Conservation (phyloP, 2,888 invertebrate genomes). For the Tricholauxania praeusta region DNA sequence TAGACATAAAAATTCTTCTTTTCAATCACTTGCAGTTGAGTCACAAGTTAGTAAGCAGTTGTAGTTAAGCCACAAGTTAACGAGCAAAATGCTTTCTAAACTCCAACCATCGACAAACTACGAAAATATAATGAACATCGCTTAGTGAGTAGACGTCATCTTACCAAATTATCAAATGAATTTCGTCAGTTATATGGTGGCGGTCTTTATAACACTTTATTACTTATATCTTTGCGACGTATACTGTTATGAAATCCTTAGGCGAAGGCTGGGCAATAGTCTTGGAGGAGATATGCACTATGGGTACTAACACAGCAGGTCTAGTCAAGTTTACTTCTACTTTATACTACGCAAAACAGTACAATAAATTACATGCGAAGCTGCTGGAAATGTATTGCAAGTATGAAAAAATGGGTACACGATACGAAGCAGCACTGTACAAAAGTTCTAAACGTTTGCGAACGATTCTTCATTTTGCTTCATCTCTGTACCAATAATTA, state of each 20-base stretch:
- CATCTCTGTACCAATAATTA: conserved; percentile 31
- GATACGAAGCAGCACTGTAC: conserved; percentile 36
- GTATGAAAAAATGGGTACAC: conserved; percentile 34
- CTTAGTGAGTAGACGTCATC: conserved; percentile 37
- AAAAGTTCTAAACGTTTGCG: conserved; percentile 34
- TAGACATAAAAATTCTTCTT: too few species aligned
- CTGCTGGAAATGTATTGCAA: conserved; percentile 35
- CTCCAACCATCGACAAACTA: conserved; percentile 10
- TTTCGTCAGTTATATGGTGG: conserved; percentile 31
- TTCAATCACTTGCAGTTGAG: too few species aligned
- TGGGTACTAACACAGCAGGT: conserved; percentile 29
- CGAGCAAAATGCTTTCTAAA: not conserved
- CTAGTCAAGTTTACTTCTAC: conserved; percentile 39
- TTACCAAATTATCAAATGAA: conserved; percentile 36
- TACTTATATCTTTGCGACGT: conserved; percentile 37
- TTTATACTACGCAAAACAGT: not conserved
- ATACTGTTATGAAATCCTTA: conserved; percentile 36
- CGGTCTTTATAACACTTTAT: conserved; percentile 33
- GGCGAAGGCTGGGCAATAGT: conserved; percentile 36
- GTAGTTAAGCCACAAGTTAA: too few species aligned
- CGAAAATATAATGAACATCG: conserved; percentile 3
- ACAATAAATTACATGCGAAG: not conserved
- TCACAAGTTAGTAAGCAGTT: too few species aligned
- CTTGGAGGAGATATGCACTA: conserved; percentile 41
- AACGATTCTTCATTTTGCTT: conserved; percentile 18